Base-by-base conservation (phyloP, 2,888 invertebrate genomes). In the Pseudococcus viburni region DNA sequence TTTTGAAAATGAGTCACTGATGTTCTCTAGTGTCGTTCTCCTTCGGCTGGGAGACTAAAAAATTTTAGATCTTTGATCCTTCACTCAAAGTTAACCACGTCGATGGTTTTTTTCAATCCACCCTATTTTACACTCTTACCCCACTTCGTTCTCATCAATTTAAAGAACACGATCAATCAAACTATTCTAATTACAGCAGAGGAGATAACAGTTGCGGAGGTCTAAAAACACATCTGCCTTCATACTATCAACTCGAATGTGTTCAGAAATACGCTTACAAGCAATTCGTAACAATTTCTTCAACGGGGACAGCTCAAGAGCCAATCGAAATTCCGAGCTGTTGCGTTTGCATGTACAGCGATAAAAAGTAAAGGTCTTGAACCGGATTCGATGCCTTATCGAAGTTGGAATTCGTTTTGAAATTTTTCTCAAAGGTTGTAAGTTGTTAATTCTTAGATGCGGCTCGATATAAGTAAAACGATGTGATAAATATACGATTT, bases 281-380 rank as follows among this genome's bases (percentile, higher is more conserved):
- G n/a, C 22, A 80, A 42, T 46, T 80, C 7, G 42, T 80, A 7
- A 42, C 42, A 39, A 8, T 80, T 39, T n/a, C 39, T 9, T 3
- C 39, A 42, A 26, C 42, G 6, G 39, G 42, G 3, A n/a, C 42
- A 2, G 46, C 19, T 17, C 80, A 26, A n/a, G 80, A 80, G 22
- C 42, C 80, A 9, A 42, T 80, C 9, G n/a, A 80, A 80, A 80
- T 80, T 42, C 80, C 80, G 9, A 80, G 80, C 42, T 80, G 80
- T 80, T 80, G 80, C 80, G 80, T 80, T 42, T 80, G 80, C 42
- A 80, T 80, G 80, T 80, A 80, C 26, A 22, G 42, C n/a, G 80
- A 80, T 19, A 80, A 46, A 42, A 80, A 80, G 19, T 80, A 46
- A 68, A 33, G 9, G 3, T 12, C 22, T 73, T 26, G 59, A 11